Conservation (phyloP, 1,140 invertebrate species). For the Phenacoccus solenopsis region DNA sequence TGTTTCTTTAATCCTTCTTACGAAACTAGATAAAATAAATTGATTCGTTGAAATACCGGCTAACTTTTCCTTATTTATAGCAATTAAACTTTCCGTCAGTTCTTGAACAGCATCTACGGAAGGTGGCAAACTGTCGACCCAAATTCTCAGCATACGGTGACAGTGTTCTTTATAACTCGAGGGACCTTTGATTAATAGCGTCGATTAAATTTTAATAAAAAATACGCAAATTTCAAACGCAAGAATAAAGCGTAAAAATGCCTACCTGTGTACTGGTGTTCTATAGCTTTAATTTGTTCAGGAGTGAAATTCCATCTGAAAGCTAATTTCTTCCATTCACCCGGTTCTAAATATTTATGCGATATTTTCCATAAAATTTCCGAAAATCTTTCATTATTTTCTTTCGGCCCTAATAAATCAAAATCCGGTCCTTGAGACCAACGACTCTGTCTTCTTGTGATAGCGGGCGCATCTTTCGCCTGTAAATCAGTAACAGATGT, state of each 20-base stretch:
- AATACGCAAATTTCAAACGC: constrained; percentile 6
- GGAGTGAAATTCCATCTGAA: constrained; percentile 56
- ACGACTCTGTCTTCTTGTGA: constrained; percentile 1
- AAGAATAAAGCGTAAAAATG: too few relatives aligned
- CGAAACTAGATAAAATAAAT: background rate
- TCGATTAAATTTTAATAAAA: too few relatives aligned
- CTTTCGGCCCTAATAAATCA: constrained; percentile 14
- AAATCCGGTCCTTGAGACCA: constrained; percentile 19
- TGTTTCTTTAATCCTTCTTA: background rate
- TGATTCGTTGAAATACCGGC: constrained; percentile 36
- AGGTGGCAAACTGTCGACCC: constrained; percentile 48
- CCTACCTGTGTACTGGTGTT: constrained; percentile 61
- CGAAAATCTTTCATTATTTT: constrained; percentile 31
- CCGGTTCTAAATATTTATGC: constrained; percentile 49
- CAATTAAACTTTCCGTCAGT: constrained; percentile 48
- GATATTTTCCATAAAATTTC: constrained; percentile 50
- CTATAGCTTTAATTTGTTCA: constrained; percentile 57
- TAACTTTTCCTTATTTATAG: constrained; percentile 45
- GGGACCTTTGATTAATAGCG: constrained; percentile 41
- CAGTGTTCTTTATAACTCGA: constrained; percentile 63
- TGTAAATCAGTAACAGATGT: background rate
- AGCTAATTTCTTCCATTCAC: constrained; percentile 58
- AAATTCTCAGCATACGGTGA: constrained; percentile 54
- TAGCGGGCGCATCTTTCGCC: background rate
- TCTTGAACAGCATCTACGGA: constrained; percentile 48